Percentiles rank a stretch among this genome's conserved stretches.
Evolutionary conservation across 2,797 vertebrate species (phyloP).

Genomic region (Crocodylus rhombifer): DNA sequence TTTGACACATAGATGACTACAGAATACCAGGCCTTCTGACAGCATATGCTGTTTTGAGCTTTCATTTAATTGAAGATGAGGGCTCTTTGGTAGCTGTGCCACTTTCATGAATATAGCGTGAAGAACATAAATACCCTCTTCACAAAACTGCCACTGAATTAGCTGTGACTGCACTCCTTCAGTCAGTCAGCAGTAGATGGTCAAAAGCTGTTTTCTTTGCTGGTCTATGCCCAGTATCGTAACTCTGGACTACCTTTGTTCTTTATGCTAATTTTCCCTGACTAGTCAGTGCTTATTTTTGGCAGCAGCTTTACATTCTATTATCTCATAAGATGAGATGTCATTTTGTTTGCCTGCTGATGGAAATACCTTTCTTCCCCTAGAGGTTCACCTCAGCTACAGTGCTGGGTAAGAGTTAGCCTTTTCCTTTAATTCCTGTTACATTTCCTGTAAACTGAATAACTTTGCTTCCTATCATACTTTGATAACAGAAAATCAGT

Average conservation of each 20-base stretch:
- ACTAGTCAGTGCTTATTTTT: not conserved
- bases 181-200: rapidly evolving
- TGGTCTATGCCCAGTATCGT: not conserved
- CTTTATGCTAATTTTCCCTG: not conserved
- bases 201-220: not conserved
- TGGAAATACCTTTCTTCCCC: not conserved
- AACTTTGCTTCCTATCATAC: not conserved
- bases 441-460: not conserved
- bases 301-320: not conserved
- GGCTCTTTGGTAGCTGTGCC: not conserved
- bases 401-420: not conserved
- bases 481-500: not conserved
- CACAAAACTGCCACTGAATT: not conserved
- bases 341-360: not conserved
- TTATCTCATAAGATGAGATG: not conserved
- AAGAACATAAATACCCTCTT: not conserved
- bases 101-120: not conserved
- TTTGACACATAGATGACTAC: not conserved
- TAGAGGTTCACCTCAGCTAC: not conserved
- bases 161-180: rapidly evolving
- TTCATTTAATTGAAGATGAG: not conserved
- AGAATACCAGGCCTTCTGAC: not conserved
- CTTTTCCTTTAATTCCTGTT: not conserved
- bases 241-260: not conserved
- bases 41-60: not conserved